A percentile compares a stretch with the other conserved stretches of the same genome.
These are phyloP conservation scores for Petrophora chlorosata DNA, from an alignment of 2,888 invertebrate species.

Conservation along the genomic window DNA sequence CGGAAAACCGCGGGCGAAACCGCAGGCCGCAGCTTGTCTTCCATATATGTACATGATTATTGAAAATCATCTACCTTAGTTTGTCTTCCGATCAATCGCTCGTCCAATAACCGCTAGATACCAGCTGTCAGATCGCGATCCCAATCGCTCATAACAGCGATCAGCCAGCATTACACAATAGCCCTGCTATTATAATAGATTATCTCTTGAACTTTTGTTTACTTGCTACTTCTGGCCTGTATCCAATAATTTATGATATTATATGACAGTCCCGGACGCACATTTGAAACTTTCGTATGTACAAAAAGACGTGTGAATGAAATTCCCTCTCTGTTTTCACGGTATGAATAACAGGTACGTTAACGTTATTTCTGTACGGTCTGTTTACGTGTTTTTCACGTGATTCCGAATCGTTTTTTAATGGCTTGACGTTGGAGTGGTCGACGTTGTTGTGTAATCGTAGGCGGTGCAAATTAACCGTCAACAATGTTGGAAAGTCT, in stretches of 20 bases:
- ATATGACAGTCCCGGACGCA: conserved; percentile 9
- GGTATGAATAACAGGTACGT: conserved; percentile 34
- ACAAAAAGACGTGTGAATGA: conserved; percentile 33
- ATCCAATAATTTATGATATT: conserved; percentile 15
- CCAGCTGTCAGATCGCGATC: no score
- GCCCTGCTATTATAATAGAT: no score
- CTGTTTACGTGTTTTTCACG: conserved; percentile 66
- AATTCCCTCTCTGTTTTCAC: conserved; percentile 25
- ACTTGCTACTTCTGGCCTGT: conserved; percentile 7
- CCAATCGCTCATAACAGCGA: no score
- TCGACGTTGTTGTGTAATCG: conserved; percentile 53
- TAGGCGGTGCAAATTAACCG: conserved; percentile 25
- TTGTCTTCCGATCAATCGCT: no score
- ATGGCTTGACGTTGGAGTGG: conserved; percentile 53
- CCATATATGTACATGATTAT: no score
- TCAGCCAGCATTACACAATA: no score
- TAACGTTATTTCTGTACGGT: conserved; percentile 44
- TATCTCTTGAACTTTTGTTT: no score
- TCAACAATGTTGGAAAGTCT: conserved; percentile 6
- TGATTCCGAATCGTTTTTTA: conserved; percentile 52
- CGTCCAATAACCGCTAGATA: no score
- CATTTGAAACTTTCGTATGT: conserved; percentile 11
- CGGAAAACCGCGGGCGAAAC: no score
- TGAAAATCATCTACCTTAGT: no score
- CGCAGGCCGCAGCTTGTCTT: no score